Conservation (phyloP, 2,888 invertebrate genomes). For the Agonum fuliginosum region DNA sequence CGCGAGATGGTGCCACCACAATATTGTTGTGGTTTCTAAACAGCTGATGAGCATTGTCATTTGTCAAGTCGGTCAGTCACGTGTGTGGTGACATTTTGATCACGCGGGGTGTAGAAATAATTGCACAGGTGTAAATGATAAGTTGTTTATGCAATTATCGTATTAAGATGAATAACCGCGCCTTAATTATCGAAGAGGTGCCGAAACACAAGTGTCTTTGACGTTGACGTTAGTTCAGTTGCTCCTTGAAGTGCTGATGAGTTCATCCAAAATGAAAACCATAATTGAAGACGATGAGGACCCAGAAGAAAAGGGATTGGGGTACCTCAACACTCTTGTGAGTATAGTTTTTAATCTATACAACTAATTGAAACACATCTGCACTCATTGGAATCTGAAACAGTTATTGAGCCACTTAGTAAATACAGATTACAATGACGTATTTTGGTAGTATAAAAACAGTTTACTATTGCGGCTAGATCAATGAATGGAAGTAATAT, state of each 20-base stretch:
- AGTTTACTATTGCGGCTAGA: constrained; percentile 16
- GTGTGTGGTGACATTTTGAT: constrained; percentile 27
- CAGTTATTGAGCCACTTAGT: background rate
- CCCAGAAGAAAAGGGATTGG: constrained; percentile 45
- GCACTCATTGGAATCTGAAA: background rate
- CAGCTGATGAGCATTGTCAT: constrained; percentile 28
- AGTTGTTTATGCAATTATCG: constrained; percentile 30
- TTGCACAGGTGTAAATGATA: constrained; percentile 40
- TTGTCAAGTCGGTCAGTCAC: constrained; percentile 28
- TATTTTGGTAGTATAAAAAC: constrained; percentile 32
- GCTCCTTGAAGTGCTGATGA: too few species aligned
- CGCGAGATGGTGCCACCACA: constrained; percentile 12
- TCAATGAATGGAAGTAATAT: constrained; percentile 9
- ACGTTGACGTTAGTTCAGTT: constrained; percentile 9
- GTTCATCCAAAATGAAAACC: constrained; percentile 28
- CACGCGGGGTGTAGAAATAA: constrained; percentile 28
- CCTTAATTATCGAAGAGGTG: background rate
- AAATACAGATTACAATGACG: constrained; percentile 36
- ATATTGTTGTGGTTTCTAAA: constrained; percentile 16
- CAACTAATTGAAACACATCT: background rate
- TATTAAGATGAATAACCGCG: constrained; percentile 23
- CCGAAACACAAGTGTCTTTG: background rate
- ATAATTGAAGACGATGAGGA: constrained; percentile 35
- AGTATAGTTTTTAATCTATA: constrained; percentile 28
- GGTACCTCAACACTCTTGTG: constrained; percentile 54